Percentiles rank a stretch among this genome's conserved stretches.
phyloP scores from a whole-genome alignment of 2,888 invertebrate species.

The Apodemia duryi region DNA sequence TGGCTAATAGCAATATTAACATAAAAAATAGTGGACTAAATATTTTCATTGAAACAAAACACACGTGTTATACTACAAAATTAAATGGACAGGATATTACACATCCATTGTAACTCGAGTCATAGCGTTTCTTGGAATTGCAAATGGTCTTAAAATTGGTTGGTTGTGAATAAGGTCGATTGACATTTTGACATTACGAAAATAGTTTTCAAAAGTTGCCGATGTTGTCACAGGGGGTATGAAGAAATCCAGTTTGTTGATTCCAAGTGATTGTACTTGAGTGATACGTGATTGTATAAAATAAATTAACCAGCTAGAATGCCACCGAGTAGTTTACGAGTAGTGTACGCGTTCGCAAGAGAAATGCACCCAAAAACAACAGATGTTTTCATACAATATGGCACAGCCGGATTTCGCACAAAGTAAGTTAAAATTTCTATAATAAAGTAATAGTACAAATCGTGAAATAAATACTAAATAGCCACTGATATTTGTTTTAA shows the following conservation, averaged over 20 bases:
- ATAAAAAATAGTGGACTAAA: not conserved
- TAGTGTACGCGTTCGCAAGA: slow-evolving; percentile 87
- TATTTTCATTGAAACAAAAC: slow-evolving; percentile 15
- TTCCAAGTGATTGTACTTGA: slow-evolving; percentile 70
- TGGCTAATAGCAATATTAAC: slow-evolving; percentile 18
- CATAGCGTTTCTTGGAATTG: not conserved
- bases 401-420: slow-evolving; percentile 91
- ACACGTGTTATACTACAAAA: slow-evolving; percentile 24
- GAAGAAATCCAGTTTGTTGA: slow-evolving; percentile 71
- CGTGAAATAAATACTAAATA: slow-evolving; percentile 26
- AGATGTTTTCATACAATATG: slow-evolving; percentile 85
- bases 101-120: not conserved
- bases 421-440: slow-evolving; percentile 78
- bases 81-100: slow-evolving; percentile 14
- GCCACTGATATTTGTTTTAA: not conserved
- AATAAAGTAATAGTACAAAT: slow-evolving; percentile 22
- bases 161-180: slow-evolving; percentile 24
- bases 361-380: slow-evolving; percentile 87
- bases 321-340: slow-evolving; percentile 80
- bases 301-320: slow-evolving; percentile 65
- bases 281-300: slow-evolving; percentile 64
- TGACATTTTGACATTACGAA: slow-evolving; percentile 29
- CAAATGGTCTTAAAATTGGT: slow-evolving; percentile 13
- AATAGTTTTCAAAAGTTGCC: slow-evolving; percentile 28
- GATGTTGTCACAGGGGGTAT: slow-evolving; percentile 56